A percentile compares a stretch with the other conserved stretches of the same genome.
Conservation (phyloP, 2,113 vertebrate genomes). For the Motacilla alba region DNA sequence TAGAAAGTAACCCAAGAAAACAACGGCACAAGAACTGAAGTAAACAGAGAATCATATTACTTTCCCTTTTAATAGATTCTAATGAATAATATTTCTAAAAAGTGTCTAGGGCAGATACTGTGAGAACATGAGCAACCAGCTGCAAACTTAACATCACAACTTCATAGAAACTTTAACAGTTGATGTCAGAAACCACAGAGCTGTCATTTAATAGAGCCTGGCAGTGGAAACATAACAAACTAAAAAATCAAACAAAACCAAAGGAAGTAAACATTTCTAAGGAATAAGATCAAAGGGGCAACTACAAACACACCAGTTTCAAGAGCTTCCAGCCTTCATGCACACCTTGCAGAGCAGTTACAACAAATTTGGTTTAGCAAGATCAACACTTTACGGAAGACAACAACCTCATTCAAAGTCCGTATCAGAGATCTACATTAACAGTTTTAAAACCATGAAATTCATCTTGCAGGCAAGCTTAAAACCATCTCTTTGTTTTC, state of each 20-base stretch:
- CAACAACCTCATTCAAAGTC: neutral
- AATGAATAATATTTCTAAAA: neutral
- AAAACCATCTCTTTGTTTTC: neutral
- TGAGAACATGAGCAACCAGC: neutral
- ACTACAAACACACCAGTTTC: accelerated
- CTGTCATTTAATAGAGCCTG: neutral
- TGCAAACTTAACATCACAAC: neutral
- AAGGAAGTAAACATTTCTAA: neutral
- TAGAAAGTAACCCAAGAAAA: neutral
- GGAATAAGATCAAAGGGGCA: neutral
- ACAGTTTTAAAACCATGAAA: neutral
- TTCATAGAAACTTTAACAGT: neutral
- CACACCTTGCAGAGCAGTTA: neutral
- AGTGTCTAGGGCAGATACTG: neutral
- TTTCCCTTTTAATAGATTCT: neutral
- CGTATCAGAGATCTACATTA: neutral
- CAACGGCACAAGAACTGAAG: neutral
- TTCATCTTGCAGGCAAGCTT: neutral
- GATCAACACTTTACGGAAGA: neutral
- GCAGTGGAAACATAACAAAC: neutral
- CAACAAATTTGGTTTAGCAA: neutral
- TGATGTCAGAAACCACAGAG: neutral
- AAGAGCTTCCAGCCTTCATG: neutral
- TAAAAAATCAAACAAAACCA: neutral
- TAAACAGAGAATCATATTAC: neutral